Base-by-base conservation (phyloP, 2,113 vertebrate genomes). In the Taxidea taxus region DNA sequence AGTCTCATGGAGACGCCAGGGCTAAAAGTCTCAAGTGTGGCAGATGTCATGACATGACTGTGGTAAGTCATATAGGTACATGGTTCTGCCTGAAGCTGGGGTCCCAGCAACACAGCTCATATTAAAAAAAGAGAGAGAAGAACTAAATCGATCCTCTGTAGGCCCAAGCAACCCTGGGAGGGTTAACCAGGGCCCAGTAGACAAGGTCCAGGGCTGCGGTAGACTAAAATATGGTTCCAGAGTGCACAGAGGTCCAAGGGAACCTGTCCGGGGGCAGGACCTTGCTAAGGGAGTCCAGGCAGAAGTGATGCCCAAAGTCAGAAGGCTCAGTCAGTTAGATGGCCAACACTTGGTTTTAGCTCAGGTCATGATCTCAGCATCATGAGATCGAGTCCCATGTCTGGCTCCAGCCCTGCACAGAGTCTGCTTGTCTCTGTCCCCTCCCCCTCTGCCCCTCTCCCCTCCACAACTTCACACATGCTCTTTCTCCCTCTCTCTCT, bases 81-180 rank as follows among this genome's bases (percentile, higher is more conserved):
- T 2, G 39, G 56, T 60, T 60, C 89, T 68, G 11, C 23, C 0
- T 39, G 58, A 23, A 56, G 6, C 34, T 31, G 27, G 1, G 54
- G 25, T 78, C 78, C 85, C 80, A 23, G 47, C 2, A 25, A n/a
- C 14, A 16, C 12, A 9, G 34, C 21, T 44, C 31, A 27, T 27
- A 51, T n/a, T 44, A 77, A 88, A n/a, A 23, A 7, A 34, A 6
- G 60, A 84, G 39, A 25, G 10, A 34, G 8, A 74, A 77, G 66
- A 81, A 31, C 2, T 77, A 42, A 42, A 74, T 14, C 54, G 10
- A 72, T 20, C 51, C 89, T 29, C 27, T 42, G 3, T 13, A 42
- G 25, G n/a, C 11, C 25, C 20, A 44, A 0, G 6, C 0, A 1
- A 6, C 14, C 11, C 84, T 3, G 0, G 23, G 72, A n/a, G 23